Evolutionary conservation across 2,113 vertebrate species (phyloP).

Genomic region (Hydrolagus affinis): DNA sequence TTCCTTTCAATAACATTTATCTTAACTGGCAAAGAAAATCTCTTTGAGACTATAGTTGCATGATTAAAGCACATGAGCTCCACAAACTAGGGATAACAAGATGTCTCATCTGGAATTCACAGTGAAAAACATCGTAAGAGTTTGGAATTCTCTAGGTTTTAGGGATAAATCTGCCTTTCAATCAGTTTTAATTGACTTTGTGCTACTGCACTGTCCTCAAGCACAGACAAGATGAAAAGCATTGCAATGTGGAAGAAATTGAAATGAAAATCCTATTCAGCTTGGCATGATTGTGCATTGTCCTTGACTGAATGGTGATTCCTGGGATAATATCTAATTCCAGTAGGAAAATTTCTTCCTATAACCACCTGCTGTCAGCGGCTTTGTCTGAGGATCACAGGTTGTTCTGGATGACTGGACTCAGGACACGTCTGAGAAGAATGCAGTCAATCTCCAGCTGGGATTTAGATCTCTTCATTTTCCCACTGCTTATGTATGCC

Average conservation of each 20-base stretch:
- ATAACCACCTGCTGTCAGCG: slow-evolving; percentile 76
- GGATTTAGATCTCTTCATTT: slow-evolving; percentile 96
- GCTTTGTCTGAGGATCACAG: slow-evolving; percentile 92
- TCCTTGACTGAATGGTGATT: slow-evolving; percentile 87
- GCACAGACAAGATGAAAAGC: slow-evolving; percentile 84
- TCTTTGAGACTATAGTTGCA: slow-evolving; percentile 64
- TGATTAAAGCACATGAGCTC: slow-evolving; percentile 76
- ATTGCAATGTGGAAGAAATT: slow-evolving; percentile 89
- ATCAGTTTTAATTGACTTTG: slow-evolving; percentile 87
- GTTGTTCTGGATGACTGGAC: slow-evolving; percentile 91
- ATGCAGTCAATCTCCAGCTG: slow-evolving; percentile 80
- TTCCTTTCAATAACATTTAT: slow-evolving; percentile 83
- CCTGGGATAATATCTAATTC: slow-evolving; percentile 92
- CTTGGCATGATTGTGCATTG: slow-evolving; percentile 86
- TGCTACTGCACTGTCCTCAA: slow-evolving; percentile 78
- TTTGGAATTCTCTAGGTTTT: slow-evolving; percentile 74
- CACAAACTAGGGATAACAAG: slow-evolving; percentile 67
- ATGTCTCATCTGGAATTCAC: slow-evolving; percentile 68
- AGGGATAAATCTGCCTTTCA: slow-evolving; percentile 90
- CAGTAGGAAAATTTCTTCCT: slow-evolving; percentile 85
- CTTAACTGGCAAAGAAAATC: slow-evolving; percentile 62
- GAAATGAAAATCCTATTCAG: slow-evolving; percentile 93
- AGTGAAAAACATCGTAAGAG: slow-evolving; percentile 13
- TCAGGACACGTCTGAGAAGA: slow-evolving; percentile 73
- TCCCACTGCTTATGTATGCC: slow-evolving; percentile 67